Evolutionary conservation across 2,113 vertebrate species (phyloP), one percentile per base, ranked within the genome.

Genomic region (Lutjanus erythropterus): DNA sequence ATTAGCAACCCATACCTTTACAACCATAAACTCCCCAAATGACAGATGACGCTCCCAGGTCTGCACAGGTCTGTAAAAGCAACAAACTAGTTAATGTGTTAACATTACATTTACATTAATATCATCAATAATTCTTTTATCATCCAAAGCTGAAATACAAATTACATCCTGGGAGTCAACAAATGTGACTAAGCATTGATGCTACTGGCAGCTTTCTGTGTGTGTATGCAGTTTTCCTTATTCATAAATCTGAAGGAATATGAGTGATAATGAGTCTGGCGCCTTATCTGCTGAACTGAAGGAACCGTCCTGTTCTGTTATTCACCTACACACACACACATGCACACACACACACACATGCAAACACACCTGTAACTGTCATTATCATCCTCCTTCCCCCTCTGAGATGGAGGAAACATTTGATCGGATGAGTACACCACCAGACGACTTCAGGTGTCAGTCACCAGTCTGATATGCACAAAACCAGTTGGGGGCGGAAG

Each of bases 401-500:
- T 62, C 60, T 31, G 29, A 49, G 53, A 85, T 52, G 50, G 69
- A 81, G 69, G 69, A 84, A 79, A 73, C 67, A 76, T 71, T 81
- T 50, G 25, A 55, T 70, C 60, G 47, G 73, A 42, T 83, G 86
- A 83, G 49, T 65, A n/a, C 61, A 78, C 66, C 68, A 78, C 55
- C 78, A 73, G 49, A 73, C 39, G 12, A 62, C 59, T 65, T 69
- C 16, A 23, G 68, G 81, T 74, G 77, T 90, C 85, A 79, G 62
- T 86, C 79, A 75, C 56, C 1, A 19, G 12, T 86, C 52, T 67
- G 46, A 78, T 47, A 16, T 56, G 35, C 73, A 61, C 59, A 68
- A 29, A 71, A 65, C 37, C 60, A 74, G 52, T 83, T 25, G 5
- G 12, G 29, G 59, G 37, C 6, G 21, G 64, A 62, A 49, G 41